Percentiles rank a stretch among this genome's conserved stretches.
These are phyloP conservation scores for Stratiomys singularior DNA, from an alignment of 2,888 invertebrate species.

Conservation along the genomic window DNA sequence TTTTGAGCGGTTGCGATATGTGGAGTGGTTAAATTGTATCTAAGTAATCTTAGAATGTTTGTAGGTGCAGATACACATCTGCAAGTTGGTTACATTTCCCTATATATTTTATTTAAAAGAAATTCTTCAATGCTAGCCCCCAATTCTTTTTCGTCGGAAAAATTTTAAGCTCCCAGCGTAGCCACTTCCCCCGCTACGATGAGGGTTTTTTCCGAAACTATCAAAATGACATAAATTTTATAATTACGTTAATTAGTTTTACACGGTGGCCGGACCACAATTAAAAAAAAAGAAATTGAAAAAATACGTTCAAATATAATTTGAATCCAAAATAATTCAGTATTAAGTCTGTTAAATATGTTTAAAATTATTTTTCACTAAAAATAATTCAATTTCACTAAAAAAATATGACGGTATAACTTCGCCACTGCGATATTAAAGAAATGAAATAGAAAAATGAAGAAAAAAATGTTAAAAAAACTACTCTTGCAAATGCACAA, in stretches of 20 bases:
- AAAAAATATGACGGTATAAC: constrained; percentile 8
- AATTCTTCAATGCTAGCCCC: not conserved
- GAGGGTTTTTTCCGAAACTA: constrained; percentile 42
- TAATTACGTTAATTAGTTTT: constrained; percentile 26
- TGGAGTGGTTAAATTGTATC: not conserved
- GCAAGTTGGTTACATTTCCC: constrained; percentile 26
- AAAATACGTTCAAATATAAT: constrained; percentile 24
- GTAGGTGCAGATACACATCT: not conserved
- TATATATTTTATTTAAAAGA: constrained; percentile 43
- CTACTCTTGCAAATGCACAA: constrained; percentile 43
- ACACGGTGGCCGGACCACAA: constrained; percentile 35
- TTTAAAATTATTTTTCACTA: constrained; percentile 5
- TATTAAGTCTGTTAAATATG: not conserved
- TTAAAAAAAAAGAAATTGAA: too few species aligned
- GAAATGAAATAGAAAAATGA: not conserved
- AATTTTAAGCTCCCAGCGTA: constrained; percentile 59
- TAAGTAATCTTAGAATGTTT: not conserved
- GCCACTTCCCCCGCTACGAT: constrained; percentile 66
- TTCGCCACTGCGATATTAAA: constrained; percentile 24
- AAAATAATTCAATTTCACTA: constrained; percentile 41
- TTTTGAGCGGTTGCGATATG: not conserved
- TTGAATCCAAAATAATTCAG: not conserved
- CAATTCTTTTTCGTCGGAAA: not conserved
- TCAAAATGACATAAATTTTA: not conserved
- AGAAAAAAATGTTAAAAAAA: constrained; percentile 18